Evolutionary conservation across 1,140 invertebrate genomes (phyloP).

Genomic region (Andrena cerasifolii): DNA sequence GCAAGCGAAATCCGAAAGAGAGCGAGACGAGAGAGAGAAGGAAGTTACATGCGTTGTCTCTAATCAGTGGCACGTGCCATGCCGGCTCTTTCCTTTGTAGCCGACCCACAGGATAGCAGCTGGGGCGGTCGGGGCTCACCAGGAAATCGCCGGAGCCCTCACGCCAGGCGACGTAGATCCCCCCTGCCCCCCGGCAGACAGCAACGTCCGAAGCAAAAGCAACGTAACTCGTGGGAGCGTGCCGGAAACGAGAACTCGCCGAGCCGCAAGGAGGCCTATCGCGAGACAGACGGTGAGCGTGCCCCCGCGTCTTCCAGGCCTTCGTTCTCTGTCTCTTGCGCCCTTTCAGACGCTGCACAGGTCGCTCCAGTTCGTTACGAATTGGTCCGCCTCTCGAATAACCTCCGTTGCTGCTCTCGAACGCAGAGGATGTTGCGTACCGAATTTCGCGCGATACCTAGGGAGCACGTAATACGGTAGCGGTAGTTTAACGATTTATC

Average conservation of each 20-base stretch:
- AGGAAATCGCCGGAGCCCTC: conserved; percentile 72
- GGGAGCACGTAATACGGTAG: too few species aligned
- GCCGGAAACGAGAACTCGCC: conserved; percentile 69
- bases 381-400: too few species aligned
- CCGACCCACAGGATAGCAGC: conserved; percentile 77
- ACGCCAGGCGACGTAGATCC: conserved; percentile 67
- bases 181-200: conserved; percentile 56
- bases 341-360: neutral
- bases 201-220: conserved; percentile 60
- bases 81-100: conserved; percentile 78
- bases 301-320: conserved; percentile 50
- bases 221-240: conserved; percentile 71
- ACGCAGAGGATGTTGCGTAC: too few species aligned
- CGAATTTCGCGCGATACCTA: too few species aligned
- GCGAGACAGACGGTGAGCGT: conserved; percentile 78
- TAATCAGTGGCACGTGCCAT: conserved; percentile 75
- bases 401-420: too few species aligned
- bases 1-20: conserved; percentile 8
- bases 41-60: conserved; percentile 40
- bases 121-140: conserved; percentile 80
- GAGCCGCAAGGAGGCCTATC: conserved; percentile 72
- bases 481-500: too few species aligned
- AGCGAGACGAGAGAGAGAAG: conserved; percentile 34
- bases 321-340: conserved; percentile 15
- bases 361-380: too few species aligned